Evolutionary conservation across 2,888 invertebrate genomes (phyloP).

Genomic region (Ctena decussata): DNA sequence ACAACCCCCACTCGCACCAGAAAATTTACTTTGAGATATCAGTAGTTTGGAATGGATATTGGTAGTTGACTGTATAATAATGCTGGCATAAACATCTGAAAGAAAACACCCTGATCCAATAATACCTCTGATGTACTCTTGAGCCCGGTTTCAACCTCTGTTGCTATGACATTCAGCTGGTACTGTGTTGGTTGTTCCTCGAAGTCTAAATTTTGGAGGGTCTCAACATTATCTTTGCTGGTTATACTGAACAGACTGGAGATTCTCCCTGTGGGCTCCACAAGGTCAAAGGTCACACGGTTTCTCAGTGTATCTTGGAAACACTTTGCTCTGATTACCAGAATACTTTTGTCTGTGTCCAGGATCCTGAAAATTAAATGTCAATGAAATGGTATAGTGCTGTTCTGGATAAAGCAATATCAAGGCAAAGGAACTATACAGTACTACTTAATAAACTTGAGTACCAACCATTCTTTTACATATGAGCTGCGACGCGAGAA

Average conservation of each 20-base stretch:
- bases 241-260: conserved; percentile 79
- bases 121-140: conserved; percentile 96
- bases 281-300: conserved; percentile 94
- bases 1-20: no score
- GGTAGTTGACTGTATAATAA: no score
- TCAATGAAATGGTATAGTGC: no score
- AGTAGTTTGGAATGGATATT: no score
- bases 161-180: conserved; percentile 97
- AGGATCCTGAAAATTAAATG: conserved; percentile 79
- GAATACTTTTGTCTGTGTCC: conserved; percentile 83
- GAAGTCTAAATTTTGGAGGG: conserved; percentile 98
- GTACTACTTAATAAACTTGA: no score
- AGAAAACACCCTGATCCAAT: no score
- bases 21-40: no score
- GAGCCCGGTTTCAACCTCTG: conserved; percentile 98
- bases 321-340: conserved; percentile 98
- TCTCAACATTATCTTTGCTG: conserved; percentile 92
- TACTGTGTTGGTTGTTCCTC: conserved; percentile 92
- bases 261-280: conserved; percentile 97
- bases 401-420: no score
- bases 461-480: no score
- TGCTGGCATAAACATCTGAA: no score
- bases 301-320: conserved; percentile 93
- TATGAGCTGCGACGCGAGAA: no score
- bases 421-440: no score